A percentile compares a stretch with the other conserved stretches of the same genome.
Evolutionary conservation across 2,113 vertebrate species (phyloP).

Genomic region (Crotalus helleri): DNA sequence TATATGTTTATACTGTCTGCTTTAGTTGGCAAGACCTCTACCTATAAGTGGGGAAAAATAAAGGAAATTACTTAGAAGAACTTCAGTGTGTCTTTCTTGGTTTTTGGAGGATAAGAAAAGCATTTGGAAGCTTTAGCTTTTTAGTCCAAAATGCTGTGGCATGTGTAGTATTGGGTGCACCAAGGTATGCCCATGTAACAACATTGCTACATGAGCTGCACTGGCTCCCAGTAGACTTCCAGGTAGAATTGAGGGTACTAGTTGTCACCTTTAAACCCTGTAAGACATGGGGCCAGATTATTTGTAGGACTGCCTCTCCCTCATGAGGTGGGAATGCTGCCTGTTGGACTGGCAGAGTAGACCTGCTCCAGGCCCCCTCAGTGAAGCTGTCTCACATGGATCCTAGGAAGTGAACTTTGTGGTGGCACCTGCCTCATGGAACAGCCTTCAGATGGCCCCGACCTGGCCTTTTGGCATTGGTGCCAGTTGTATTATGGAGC

Average conservation of each 20-base stretch:
- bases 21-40: too few species aligned
- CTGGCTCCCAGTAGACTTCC: neutral
- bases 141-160: neutral
- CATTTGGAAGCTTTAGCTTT: neutral
- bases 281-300: neutral
- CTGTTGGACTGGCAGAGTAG: neutral
- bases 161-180: neutral
- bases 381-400: neutral
- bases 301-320: neutral
- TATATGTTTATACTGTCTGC: too few species aligned
- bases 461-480: neutral
- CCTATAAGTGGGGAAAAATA: too few species aligned
- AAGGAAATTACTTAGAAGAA: too few species aligned
- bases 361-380: neutral
- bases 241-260: neutral
- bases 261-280: neutral
- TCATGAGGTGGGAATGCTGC: neutral
- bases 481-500: neutral
- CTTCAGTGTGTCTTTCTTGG: too few species aligned
- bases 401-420: neutral
- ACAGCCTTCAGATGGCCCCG: neutral
- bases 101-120: neutral
- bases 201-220: neutral
- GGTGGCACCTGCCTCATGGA: neutral
- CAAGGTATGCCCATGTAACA: neutral